Conservation (phyloP, 2,888 invertebrate genomes). For the Gortyna flavago region DNA sequence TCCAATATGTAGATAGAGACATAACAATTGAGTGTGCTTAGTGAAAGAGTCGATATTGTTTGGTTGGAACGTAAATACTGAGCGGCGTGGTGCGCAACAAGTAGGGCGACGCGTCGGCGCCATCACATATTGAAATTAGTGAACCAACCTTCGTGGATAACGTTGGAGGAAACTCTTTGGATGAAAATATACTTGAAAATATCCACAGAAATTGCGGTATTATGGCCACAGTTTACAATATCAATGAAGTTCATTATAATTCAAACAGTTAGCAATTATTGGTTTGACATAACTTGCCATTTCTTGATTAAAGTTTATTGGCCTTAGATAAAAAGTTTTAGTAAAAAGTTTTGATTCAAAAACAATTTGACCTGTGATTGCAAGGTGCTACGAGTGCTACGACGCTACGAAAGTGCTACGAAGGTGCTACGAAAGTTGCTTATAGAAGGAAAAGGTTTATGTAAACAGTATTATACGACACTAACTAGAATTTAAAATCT, state of each 20-base stretch:
- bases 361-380: background rate
- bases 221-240: background rate
- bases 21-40: slow-evolving; percentile 69
- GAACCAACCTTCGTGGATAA: slow-evolving; percentile 48
- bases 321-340: background rate
- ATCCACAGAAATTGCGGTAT: background rate
- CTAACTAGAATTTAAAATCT: background rate
- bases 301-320: background rate
- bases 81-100: slow-evolving; percentile 80
- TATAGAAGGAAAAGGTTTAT: background rate
- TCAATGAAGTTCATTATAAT: background rate
- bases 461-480: background rate
- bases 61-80: slow-evolving; percentile 79
- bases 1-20: slow-evolving; percentile 41
- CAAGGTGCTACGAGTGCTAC: slow-evolving; percentile 46
- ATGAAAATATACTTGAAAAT: slow-evolving; percentile 3
- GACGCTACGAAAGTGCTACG: slow-evolving; percentile 54
- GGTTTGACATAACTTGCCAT: background rate
- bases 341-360: background rate
- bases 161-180: slow-evolving; percentile 32
- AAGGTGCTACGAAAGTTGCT: slow-evolving; percentile 44
- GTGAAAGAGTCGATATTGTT: slow-evolving; percentile 77
- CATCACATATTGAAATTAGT: slow-evolving; percentile 63
- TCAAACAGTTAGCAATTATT: background rate
- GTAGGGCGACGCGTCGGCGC: slow-evolving; percentile 84